These are phyloP conservation scores for Archips crataeganus DNA, from an alignment of 2,888 invertebrate species.

Conservation along the genomic window DNA sequence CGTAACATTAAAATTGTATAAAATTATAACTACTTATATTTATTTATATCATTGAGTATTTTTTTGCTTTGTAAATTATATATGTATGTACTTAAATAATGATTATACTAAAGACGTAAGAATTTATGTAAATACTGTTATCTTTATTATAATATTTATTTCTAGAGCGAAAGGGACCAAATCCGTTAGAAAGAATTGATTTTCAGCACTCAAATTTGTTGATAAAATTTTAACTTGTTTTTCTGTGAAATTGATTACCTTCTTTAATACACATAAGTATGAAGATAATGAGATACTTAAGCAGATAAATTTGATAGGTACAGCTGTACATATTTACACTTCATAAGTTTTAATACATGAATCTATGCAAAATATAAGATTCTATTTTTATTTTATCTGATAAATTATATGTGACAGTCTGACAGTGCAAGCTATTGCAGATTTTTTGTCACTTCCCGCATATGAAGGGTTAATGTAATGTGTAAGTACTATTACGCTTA, in stretches of 20 bases:
- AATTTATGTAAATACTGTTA: background rate
- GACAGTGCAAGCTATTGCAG: no score
- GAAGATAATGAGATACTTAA: conserved; percentile 21
- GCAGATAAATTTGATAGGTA: conserved; percentile 10
- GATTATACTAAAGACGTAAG: no score
- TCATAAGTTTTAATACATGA: no score
- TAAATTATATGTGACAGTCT: no score
- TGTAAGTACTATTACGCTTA: background rate
- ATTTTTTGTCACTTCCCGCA: no score
- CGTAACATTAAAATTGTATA: background rate
- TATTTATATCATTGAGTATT: background rate
- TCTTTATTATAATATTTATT: conserved; percentile 2
- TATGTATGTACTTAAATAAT: background rate
- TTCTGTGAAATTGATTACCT: conserved; percentile 28
- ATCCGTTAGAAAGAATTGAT: background rate
- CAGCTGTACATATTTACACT: background rate
- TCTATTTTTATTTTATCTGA: no score
- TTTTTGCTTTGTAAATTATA: background rate
- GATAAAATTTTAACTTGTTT: conserved; percentile 6
- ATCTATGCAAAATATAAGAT: no score
- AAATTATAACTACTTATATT: background rate
- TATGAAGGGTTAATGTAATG: background rate
- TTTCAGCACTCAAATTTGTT: background rate
- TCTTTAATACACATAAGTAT: conserved; percentile 9
- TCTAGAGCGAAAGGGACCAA: background rate